phyloP scores from a whole-genome alignment of 2,797 vertebrate species.

The Ctenopoma kingsleyae region DNA sequence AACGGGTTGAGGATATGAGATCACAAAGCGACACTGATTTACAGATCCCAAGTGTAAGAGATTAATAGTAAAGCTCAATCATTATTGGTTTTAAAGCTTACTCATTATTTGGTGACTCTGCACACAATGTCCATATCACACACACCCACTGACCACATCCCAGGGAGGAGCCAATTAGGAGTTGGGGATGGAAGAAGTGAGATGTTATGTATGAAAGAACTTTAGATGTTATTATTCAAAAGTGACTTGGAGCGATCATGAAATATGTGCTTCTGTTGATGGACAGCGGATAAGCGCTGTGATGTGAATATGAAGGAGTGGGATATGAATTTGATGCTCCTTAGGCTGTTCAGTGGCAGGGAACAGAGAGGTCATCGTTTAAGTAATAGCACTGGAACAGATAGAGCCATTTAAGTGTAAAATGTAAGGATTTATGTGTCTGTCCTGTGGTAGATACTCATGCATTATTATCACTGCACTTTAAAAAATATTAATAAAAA shows the following conservation, averaged over 20 bases:
- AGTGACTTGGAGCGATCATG: conserved; percentile 48
- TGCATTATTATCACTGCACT: conserved; percentile 3
- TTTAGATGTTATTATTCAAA: conserved; percentile 35
- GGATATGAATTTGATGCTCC: conserved; percentile 53
- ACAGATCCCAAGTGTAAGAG: conserved; percentile 67
- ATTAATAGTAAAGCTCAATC: conserved; percentile 79
- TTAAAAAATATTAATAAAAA: conserved; percentile 7
- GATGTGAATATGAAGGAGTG: conserved; percentile 47
- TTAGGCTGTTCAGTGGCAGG: conserved; percentile 64
- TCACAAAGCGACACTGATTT: conserved; percentile 76
- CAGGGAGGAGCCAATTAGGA: conserved; percentile 38
- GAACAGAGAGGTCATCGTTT: conserved; percentile 61
- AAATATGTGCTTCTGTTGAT: conserved; percentile 44
- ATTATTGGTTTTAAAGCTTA: conserved; percentile 78
- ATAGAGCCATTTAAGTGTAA: conserved; percentile 42
- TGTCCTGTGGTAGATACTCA: conserved; percentile 8
- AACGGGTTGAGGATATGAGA: conserved; percentile 56
- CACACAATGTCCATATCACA: conserved; percentile 69
- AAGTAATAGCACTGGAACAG: conserved; percentile 42
- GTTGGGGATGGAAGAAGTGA: conserved; percentile 44
- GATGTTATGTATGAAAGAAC: conserved; percentile 43
- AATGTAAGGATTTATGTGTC: conserved; percentile 35
- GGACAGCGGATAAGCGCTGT: conserved; percentile 14
- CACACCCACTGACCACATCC: conserved; percentile 74
- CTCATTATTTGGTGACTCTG: conserved; percentile 63